These are phyloP conservation scores for Urechis unicinctus DNA, from an alignment of 2,888 invertebrate species.

Conservation along the genomic window DNA sequence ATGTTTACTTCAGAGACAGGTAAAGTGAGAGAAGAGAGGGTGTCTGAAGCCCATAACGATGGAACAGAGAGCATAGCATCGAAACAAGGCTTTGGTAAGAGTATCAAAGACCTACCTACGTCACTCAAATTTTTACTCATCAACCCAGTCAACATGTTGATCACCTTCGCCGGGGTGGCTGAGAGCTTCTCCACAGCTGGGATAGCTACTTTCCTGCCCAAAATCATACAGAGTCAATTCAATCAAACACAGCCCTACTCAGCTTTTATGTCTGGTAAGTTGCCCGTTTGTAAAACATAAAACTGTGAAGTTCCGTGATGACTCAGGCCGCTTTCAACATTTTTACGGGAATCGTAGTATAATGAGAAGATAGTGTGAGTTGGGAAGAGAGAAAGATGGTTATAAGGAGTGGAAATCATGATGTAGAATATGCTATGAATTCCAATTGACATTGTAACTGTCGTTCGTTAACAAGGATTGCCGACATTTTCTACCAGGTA, in stretches of 20 bases:
- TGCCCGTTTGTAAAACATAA: too few relatives aligned
- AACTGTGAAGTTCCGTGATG: too few relatives aligned
- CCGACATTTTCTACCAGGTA: too few relatives aligned
- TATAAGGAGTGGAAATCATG: too few relatives aligned
- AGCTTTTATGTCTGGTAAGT: conserved; percentile 62
- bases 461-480: too few relatives aligned
- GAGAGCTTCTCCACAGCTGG: conserved; percentile 57
- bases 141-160: conserved; percentile 63
- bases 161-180: conserved; percentile 63
- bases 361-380: too few relatives aligned
- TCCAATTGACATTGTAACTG: too few relatives aligned
- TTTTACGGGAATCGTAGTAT: too few relatives aligned
- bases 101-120: conserved; percentile 28
- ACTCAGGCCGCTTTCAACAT: too few relatives aligned
- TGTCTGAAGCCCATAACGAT: conserved; percentile 28
- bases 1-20: conserved; percentile 28
- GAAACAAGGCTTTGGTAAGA: conserved; percentile 11
- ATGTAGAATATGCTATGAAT: too few relatives aligned
- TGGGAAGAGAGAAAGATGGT: too few relatives aligned
- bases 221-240: conserved; percentile 71
- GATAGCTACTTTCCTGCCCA: conserved; percentile 67
- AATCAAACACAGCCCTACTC: conserved; percentile 63
- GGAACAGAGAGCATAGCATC: conserved; percentile 12
- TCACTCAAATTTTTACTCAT: conserved; percentile 57
- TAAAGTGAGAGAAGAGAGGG: conserved; percentile 22